Evolutionary conservation across 1,140 invertebrate species (phyloP).

Genomic region (Apocrypta bakeri): DNA sequence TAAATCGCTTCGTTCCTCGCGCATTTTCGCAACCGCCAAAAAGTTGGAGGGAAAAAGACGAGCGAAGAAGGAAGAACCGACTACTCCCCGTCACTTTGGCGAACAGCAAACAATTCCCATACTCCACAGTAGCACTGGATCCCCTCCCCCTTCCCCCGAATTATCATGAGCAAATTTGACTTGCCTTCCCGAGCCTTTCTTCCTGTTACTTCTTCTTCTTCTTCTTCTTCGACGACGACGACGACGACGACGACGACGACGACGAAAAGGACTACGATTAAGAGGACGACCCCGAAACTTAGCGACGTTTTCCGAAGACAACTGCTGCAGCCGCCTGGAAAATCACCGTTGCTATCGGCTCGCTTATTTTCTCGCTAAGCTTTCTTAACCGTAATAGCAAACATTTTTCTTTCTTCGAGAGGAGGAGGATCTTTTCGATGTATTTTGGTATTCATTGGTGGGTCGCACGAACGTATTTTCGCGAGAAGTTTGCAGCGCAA

Average conservation of each 20-base stretch:
- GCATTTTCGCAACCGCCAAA: not conserved
- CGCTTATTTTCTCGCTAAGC: constrained; percentile 3
- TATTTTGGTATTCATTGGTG: too few relatives aligned
- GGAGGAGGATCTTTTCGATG: too few relatives aligned
- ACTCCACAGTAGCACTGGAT: constrained; percentile 28
- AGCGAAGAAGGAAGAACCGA: constrained; percentile 2
- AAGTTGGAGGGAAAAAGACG: constrained; percentile 7
- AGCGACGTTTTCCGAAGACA: not conserved
- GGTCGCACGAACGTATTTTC: too few relatives aligned
- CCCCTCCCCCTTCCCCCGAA: constrained; percentile 53
- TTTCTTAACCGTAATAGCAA: not conserved
- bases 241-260: too few relatives aligned
- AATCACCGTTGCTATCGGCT: constrained; percentile 26
- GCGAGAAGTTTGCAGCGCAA: too few relatives aligned
- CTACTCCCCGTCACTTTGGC: constrained; percentile 45
- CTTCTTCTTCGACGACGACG: constrained; percentile 20
- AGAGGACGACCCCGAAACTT: constrained; percentile 23
- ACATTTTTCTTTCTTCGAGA: not conserved
- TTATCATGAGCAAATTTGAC: constrained; percentile 69
- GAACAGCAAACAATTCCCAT: constrained; percentile 57
- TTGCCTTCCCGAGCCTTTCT: constrained; percentile 50
- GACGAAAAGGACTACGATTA: too few relatives aligned
- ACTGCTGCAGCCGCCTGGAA: constrained; percentile 1
- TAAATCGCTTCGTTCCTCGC: constrained; percentile 16
- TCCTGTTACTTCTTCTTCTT: not conserved